Percentiles rank a stretch among this genome's conserved stretches.
phyloP scores from a whole-genome alignment of 1,140 invertebrate genomes.

The Drosophila funebris region DNA sequence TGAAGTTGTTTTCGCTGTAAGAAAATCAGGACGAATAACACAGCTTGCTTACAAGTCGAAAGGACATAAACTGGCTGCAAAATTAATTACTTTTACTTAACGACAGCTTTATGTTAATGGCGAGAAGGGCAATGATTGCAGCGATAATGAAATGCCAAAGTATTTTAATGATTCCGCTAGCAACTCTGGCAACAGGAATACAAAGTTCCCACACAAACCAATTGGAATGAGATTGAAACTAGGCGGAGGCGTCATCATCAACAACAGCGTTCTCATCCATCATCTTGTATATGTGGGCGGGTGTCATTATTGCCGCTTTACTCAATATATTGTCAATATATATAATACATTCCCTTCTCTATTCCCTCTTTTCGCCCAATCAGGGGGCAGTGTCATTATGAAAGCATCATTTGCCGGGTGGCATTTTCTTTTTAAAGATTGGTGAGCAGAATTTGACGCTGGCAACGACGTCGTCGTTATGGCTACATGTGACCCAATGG shows the following conservation, averaged over 20 bases:
- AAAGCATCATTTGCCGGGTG: slow-evolving; percentile 47
- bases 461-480: neutral
- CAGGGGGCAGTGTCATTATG: slow-evolving; percentile 26
- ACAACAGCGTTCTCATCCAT: slow-evolving; percentile 6
- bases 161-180: slow-evolving; percentile 34
- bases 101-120: slow-evolving; percentile 42
- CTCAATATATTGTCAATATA: slow-evolving; percentile 36
- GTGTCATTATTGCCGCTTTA: slow-evolving; percentile 42
- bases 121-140: slow-evolving; percentile 30
- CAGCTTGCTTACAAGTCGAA: slow-evolving; percentile 2
- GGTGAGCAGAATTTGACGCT: neutral
- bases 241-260: neutral
- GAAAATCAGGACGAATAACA: neutral
- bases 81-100: slow-evolving; percentile 52
- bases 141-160: slow-evolving; percentile 43
- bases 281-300: slow-evolving; percentile 21
- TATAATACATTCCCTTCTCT: neutral
- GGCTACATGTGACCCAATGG: slow-evolving; percentile 16
- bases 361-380: neutral
- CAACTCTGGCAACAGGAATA: slow-evolving; percentile 5
- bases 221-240: neutral
- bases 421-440: neutral
- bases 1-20: neutral
- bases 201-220: neutral
- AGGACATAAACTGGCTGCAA: slow-evolving; percentile 17